Evolutionary conservation across 2,888 invertebrate genomes (phyloP), one percentile per base, ranked within the genome.

Genomic region (Aquatica leii): DNA sequence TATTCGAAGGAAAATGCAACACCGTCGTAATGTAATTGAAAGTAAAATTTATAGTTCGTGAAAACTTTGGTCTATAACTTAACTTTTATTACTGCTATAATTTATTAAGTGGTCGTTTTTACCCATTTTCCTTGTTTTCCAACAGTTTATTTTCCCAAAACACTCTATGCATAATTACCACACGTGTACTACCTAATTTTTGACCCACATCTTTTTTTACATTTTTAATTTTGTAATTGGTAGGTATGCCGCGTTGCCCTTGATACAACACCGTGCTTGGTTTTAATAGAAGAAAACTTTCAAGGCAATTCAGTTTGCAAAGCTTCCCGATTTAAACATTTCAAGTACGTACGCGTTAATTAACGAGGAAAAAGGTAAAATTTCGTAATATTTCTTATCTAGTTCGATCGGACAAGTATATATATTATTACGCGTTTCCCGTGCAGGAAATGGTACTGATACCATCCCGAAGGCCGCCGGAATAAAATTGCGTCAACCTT

Each of bases 381-480:
- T 50, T 50, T 50, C 31, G 12, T 34, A 21, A 50, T 15, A 41
- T 46, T 46, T 17, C 24, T 24, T 24, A 24, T 24, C 24, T 24
- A 24, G 6, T 24, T 24, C 24, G 6, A 24, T 24, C n/a, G 17
- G 18, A 18, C 60, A 52, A 57, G 58, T 60, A 56, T 50, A 51
- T 50, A 53, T 40, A 54, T 62, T 61, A 67, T 67, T 65, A 61
- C 64, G 67, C 57, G 49, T 59, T 59, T 65, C 61, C 63, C 50
- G 24, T 61, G 58, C 65, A 53, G 67, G 67, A 67, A 67, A 52
- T 58, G 61, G 52, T 56, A 59, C 59, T 53, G 64, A 64, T 66
- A 64, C 60, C 66, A 54, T 61, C 59, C 55, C 51, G 63, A 63
- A 63, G 65, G 65, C 55, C 56, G 18, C 15, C 17, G 62, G n/a